Evolutionary conservation across 2,888 invertebrate genomes (phyloP), one percentile per base, ranked within the genome.

Genomic region (Chymomyza procnemis): DNA sequence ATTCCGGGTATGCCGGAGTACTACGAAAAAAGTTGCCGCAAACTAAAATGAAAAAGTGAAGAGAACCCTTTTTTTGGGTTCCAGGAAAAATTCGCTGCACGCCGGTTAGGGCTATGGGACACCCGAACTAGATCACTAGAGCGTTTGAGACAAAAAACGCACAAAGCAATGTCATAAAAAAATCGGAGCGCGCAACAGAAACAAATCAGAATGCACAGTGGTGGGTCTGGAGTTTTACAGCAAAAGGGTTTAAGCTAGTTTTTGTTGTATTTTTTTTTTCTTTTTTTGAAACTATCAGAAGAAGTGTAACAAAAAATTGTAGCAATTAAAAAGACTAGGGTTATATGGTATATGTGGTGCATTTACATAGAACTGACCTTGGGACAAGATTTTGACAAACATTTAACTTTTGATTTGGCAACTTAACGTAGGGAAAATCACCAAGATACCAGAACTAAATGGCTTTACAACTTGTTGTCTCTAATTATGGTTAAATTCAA

Each of bases 401-500:
- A 75, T 87, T 84, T 84, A 84, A 84, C 84, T 84, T 83, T 87
- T 85, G 85, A 87, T 85, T 77, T 85, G 75, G 67, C 83, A 85
- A 75, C 71, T 81, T 84, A 74, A 76, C 78, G 71, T 71, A 3
- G 41, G 8, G 69, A 50, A 30, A 58, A 65, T 66, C 50, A 50
- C 41, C 59, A 19, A 52, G 47, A 47, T 21, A 52, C 6, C 18
- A 62, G 19, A 14, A 69, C 41, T 67, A 78, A 89, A 89, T 89
- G 83, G 81, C 80, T 89, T 89, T 89, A 87, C 82, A 85, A 84
- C 88, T 89, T 89, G 89, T 89, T 89, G 85, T 89, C 81, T 80
- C 81, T 89, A 87, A 89, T 89, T 89, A 89, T 89, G 89, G 89
- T 89, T 71, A 83, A 72, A 71, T 59, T 72, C 67, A 73, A 69